Evolutionary conservation across 2,888 invertebrate species (phyloP).

Genomic region (Synergus gifuensis): DNA sequence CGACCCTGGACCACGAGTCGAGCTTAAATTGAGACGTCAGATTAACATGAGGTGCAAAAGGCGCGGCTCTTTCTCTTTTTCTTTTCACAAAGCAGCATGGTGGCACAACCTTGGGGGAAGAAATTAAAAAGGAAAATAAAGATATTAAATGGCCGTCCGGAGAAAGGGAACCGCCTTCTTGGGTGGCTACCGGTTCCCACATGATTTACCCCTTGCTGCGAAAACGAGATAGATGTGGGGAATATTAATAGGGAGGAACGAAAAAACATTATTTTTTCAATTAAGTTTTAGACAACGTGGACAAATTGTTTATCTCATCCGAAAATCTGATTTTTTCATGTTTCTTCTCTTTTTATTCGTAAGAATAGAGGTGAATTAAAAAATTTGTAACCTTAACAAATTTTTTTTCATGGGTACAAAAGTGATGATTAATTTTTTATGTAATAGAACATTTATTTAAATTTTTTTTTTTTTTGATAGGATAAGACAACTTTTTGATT

Average conservation of each 20-base stretch:
- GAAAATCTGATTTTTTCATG: background rate
- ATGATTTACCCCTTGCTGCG: slow-evolving; percentile 54
- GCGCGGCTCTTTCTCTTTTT: slow-evolving; percentile 47
- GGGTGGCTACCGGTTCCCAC: slow-evolving; percentile 74
- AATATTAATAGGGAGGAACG: background rate
- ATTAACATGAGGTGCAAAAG: slow-evolving; percentile 67
- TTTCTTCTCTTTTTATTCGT: background rate
- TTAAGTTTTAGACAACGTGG: slow-evolving; percentile 31
- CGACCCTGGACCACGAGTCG: slow-evolving; percentile 55
- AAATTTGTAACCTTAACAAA: too few relatives aligned
- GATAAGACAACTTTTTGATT: too few relatives aligned
- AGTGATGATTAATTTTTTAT: too few relatives aligned
- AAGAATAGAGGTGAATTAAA: too few relatives aligned
- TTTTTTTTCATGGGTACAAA: too few relatives aligned
- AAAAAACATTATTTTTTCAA: background rate
- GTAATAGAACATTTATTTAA: too few relatives aligned
- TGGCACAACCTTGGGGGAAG: slow-evolving; percentile 59
- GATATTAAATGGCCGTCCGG: slow-evolving; percentile 66
- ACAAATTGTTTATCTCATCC: background rate
- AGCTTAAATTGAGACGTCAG: slow-evolving; percentile 69
- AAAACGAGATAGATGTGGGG: background rate
- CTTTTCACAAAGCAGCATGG: slow-evolving; percentile 45
- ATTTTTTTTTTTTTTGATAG: too few relatives aligned
- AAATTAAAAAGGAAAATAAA: slow-evolving; percentile 56
- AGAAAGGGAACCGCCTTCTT: slow-evolving; percentile 73